These are phyloP conservation scores for Metopia argyrocephala DNA, from an alignment of 2,888 invertebrate genomes.

Conservation along the genomic window DNA sequence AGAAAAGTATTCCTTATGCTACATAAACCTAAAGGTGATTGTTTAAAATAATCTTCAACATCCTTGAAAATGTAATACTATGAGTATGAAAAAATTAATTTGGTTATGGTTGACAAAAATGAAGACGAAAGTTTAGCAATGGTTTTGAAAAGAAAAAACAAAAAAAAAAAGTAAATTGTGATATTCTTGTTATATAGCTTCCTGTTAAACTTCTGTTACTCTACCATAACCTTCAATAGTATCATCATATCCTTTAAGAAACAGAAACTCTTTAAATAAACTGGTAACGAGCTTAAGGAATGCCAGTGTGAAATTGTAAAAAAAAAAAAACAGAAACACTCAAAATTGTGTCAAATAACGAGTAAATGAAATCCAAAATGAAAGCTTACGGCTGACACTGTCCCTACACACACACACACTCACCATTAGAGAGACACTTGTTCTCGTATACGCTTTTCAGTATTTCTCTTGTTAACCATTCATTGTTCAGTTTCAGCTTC, in stretches of 20 bases:
- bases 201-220: slow-evolving; percentile 1
- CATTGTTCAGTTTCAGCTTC: not conserved
- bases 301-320: not conserved
- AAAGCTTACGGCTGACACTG: not conserved
- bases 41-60: slow-evolving; percentile 22
- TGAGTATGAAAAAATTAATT: not conserved
- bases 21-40: slow-evolving; percentile 38
- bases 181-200: slow-evolving; percentile 47
- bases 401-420: no score
- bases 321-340: not conserved
- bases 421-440: no score
- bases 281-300: slow-evolving; percentile 10
- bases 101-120: not conserved
- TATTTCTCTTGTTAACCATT: not conserved
- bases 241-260: not conserved
- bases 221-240: slow-evolving; percentile 8
- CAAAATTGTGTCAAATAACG: slow-evolving; percentile 15
- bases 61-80: not conserved
- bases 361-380: slow-evolving; percentile 35
- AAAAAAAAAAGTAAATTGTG: slow-evolving; percentile 25
- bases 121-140: not conserved
- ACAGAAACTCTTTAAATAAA: slow-evolving; percentile 51
- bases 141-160: not conserved
- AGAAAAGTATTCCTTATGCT: not conserved
- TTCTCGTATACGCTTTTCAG: not conserved